These are phyloP conservation scores for Vannuccia rotundouncinata DNA, from an alignment of 2,888 invertebrate species.

Conservation along the genomic window DNA sequence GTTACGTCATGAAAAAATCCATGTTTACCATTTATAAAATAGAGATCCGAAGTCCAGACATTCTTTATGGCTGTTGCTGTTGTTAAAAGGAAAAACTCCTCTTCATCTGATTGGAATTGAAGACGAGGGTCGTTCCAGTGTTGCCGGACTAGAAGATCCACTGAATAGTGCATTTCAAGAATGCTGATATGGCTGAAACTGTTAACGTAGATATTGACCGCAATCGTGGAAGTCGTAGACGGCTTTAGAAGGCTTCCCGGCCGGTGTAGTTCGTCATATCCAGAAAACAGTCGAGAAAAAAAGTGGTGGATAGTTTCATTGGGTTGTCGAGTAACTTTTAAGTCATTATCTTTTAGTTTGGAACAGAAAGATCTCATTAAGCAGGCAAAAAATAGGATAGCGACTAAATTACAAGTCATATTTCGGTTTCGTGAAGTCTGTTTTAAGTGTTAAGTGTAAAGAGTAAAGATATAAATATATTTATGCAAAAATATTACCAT, in stretches of 20 bases:
- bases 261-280: neutral
- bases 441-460: too few relatives aligned
- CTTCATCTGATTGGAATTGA: neutral
- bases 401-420: too few relatives aligned
- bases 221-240: neutral
- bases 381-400: too few relatives aligned
- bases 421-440: too few relatives aligned
- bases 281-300: neutral
- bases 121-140: neutral
- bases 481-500: too few relatives aligned
- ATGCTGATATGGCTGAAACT: neutral
- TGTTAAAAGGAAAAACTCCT: neutral
- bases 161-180: neutral
- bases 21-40: neutral
- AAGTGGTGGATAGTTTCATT: neutral
- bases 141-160: neutral
- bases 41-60: neutral
- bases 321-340: too few relatives aligned
- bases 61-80: neutral
- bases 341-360: too few relatives aligned
- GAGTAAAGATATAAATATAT: too few relatives aligned
- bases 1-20: neutral
- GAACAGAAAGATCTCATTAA: too few relatives aligned
- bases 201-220: neutral
- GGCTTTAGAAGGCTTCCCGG: neutral